A percentile compares a stretch with the other conserved stretches of the same genome.
Conservation (phyloP, 2,888 invertebrate species). For the Amaurobius ferox region DNA sequence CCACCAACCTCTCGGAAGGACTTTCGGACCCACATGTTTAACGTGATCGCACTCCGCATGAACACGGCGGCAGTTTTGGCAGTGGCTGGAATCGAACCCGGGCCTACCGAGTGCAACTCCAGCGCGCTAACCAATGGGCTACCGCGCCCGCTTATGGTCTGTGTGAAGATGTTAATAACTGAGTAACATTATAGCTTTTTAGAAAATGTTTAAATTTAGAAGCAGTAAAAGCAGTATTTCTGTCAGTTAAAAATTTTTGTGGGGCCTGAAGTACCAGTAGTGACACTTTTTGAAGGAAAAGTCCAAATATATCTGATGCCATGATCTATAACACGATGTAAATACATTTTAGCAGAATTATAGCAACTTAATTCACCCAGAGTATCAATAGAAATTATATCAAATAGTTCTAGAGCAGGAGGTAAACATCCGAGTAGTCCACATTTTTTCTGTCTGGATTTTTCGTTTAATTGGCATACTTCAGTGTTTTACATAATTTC, state of each 20-base stretch:
- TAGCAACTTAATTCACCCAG: background rate
- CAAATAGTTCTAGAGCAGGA: background rate
- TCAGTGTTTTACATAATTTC: background rate
- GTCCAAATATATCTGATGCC: background rate
- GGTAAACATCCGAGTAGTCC: background rate
- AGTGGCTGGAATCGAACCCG: too few species aligned
- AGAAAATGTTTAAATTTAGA: conserved; percentile 1
- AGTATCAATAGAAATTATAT: background rate
- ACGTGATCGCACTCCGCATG: too few species aligned
- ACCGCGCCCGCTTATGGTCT: background rate
- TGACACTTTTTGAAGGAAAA: background rate
- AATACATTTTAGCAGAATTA: background rate
- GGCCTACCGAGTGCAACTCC: too few species aligned
- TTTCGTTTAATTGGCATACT: background rate
- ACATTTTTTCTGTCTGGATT: background rate
- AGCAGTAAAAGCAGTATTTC: background rate
- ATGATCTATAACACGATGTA: background rate
- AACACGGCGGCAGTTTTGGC: too few species aligned
- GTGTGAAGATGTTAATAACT: background rate
- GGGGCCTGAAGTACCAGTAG: background rate
- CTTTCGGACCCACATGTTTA: too few species aligned
- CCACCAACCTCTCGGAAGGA: too few species aligned
- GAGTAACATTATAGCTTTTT: background rate
- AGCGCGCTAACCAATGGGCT: too few species aligned
- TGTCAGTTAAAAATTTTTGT: background rate